Base-by-base conservation (phyloP, 2,888 invertebrate genomes). In the Cosmia trapezina region DNA sequence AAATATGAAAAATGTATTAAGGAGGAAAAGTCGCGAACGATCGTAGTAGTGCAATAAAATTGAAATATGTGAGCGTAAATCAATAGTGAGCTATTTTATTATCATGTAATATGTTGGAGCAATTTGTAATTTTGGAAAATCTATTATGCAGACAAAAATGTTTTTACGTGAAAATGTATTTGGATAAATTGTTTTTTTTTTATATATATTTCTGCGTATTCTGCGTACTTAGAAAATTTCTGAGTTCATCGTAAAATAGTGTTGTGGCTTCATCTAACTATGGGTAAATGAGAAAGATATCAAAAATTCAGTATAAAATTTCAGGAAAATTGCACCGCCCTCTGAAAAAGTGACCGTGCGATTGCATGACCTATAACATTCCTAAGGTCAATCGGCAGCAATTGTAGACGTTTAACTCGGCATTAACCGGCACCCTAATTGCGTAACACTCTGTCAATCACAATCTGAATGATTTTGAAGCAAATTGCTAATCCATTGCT, bases 21-120 rank as follows among this genome's bases (percentile, higher is more conserved):
- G 51, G 12, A 51, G 49, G 69, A 73, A 80, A 80, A 73, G 66
- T 80, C 73, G 60, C 17, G 54, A 57, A 47, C 73, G 56, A 79
- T 77, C 41, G 70, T 70, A 73, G 75, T 66, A 41, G 66, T 59
- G 84, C 81, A 80, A 87, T 88, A 88, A 87, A 88, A 84, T 85
- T 88, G 87, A 88, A 82, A 88, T 86, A 87, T 87, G 83, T 63
- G 68, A 83, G 56, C 81, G 78, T 88, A 87, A 86, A 88, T 87
- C 88, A 84, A 80, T 78, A 71, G 73, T 63, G 73, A 85, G 66
- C 51, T 83, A 76, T 82, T 83, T 86, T 37, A 37, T 5, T 79
- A 78, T 63, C 73, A 73, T 63, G 75, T 73, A 82, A 75, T 65
- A 76, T 70, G 59, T 66, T 57, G n/a, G 45, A 69, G 51, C 70